phyloP scores from a whole-genome alignment of 2,888 invertebrate species.

The Azorinus chamasolen region DNA sequence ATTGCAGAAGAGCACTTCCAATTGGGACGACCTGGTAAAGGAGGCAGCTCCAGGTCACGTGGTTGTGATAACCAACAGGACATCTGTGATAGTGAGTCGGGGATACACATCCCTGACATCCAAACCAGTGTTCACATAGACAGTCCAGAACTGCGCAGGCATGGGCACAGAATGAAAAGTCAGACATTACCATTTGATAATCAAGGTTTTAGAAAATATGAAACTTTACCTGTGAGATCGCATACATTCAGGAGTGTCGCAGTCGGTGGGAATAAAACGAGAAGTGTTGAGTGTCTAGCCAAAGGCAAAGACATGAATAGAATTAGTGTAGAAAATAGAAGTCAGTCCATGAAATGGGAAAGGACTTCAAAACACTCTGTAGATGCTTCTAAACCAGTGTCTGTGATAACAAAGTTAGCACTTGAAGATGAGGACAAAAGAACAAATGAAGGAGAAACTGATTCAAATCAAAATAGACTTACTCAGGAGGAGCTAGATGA shows the following conservation, averaged over 20 bases:
- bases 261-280: slow-evolving; percentile 28
- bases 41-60: not conserved
- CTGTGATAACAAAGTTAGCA: slow-evolving; percentile 28
- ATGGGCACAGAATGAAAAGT: slow-evolving; percentile 54
- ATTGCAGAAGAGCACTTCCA: slow-evolving; percentile 75
- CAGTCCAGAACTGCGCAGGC: slow-evolving; percentile 34
- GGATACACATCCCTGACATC: slow-evolving; percentile 46
- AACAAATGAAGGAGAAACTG: not conserved
- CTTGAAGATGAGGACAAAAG: too few species aligned
- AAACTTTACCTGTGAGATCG: slow-evolving; percentile 66
- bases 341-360: slow-evolving; percentile 51
- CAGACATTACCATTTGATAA: slow-evolving; percentile 71
- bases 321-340: slow-evolving; percentile 32
- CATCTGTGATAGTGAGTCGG: slow-evolving; percentile 59
- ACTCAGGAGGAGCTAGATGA: not conserved
- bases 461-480: slow-evolving; percentile 26
- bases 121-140: slow-evolving; percentile 12
- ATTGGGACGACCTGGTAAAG: slow-evolving; percentile 4
- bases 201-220: slow-evolving; percentile 53
- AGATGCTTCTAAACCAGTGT: slow-evolving; percentile 19
- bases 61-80: slow-evolving; percentile 45
- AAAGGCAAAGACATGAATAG: slow-evolving; percentile 18
- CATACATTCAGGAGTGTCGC: slow-evolving; percentile 54
- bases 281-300: slow-evolving; percentile 53
- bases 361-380: slow-evolving; percentile 1